Base-by-base conservation (phyloP, 2,888 invertebrate genomes). In the Meteorus cinctellus region DNA sequence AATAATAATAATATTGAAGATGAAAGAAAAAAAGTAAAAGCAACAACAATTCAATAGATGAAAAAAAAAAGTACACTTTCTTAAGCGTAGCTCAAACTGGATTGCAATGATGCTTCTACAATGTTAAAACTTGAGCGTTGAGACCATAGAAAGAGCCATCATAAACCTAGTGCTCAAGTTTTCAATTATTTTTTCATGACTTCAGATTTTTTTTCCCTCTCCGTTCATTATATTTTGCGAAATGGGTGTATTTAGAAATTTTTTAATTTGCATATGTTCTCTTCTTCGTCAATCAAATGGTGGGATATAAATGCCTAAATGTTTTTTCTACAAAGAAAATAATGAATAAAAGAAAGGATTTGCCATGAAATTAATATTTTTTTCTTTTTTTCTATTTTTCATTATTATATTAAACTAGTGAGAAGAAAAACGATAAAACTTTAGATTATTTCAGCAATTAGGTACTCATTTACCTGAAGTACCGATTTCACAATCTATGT, bases 371-470 rank as follows among this genome's bases (percentile, higher is more conserved):
- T 48, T 48, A 16, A 48, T 48, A 16, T 16, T 4, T 4, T 55
- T n/a, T 51, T 55, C 2, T 51, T n/a, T 51, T n/a, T 19, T 55
- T 19, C 19, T 41, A 12, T 41, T 6, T 41, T 41, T 41, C 12
- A 8, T 41, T 6, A 55, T 55, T 55, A 55, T 19, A 55, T 19
- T 19, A 55, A 19, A 55, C 19, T 55, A 55, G 55, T 55, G 1
- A 19, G 55, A 55, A 55, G 55, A 55, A 55, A 55, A 55, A n/a
- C 55, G 55, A 55, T 55, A 55, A 55, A 55, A 55, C 8, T n/a
- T 55, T 55, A 8, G 55, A 55, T 55, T 19, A 55, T 55, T 55
- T 55, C 19, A 55, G 55, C 55, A 55, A 55, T 55, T 55, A 55
- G 55, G n/a, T 24, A 19, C 24, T 55, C 55, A 55, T 55, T 55